Conservation (phyloP, 2,797 vertebrate genomes). For the Sandelia bainsii region DNA sequence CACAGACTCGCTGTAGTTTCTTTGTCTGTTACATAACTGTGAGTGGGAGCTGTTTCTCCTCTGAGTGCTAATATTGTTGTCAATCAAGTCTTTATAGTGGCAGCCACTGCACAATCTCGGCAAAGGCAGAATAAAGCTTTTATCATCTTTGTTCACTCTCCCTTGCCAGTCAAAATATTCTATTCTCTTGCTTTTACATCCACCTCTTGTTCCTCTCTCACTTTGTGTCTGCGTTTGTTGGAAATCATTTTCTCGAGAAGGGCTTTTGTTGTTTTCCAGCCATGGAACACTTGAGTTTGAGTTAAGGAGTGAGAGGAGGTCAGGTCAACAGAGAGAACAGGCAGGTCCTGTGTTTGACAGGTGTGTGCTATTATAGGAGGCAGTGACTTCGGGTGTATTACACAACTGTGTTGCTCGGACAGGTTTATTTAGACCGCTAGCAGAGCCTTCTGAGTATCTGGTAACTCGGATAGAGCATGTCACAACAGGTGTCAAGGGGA, state of each 20-base stretch:
- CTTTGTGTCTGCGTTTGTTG: constrained; percentile 57
- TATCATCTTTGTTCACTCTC: constrained; percentile 67
- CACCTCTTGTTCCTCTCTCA: constrained; percentile 40
- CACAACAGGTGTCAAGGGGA: constrained; percentile 75
- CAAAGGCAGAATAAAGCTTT: constrained; percentile 76
- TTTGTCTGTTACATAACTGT: constrained; percentile 77
- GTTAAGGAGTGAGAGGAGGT: constrained; percentile 66
- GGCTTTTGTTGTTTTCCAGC: constrained; percentile 61
- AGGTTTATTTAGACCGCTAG: constrained; percentile 73
- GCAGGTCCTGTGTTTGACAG: constrained; percentile 81
- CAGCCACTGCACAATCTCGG: constrained; percentile 73
- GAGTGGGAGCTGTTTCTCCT: constrained; percentile 78
- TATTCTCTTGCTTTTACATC: constrained; percentile 53
- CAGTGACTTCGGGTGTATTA: constrained; percentile 76
- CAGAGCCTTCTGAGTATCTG: constrained; percentile 72
- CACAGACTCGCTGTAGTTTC: constrained; percentile 61
- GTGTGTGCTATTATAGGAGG: constrained; percentile 81
- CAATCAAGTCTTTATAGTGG: constrained; percentile 80
- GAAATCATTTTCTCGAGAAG: constrained; percentile 64
- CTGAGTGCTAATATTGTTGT: constrained; percentile 80
- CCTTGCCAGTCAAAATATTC: constrained; percentile 64
- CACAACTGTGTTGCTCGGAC: constrained; percentile 73
- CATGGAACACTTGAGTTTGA: constrained; percentile 67
- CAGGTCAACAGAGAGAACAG: constrained; percentile 73
- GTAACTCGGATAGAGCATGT: constrained; percentile 71